Evolutionary conservation across 2,113 vertebrate species (phyloP).

Genomic region (Thinocorus orbignyianus): DNA sequence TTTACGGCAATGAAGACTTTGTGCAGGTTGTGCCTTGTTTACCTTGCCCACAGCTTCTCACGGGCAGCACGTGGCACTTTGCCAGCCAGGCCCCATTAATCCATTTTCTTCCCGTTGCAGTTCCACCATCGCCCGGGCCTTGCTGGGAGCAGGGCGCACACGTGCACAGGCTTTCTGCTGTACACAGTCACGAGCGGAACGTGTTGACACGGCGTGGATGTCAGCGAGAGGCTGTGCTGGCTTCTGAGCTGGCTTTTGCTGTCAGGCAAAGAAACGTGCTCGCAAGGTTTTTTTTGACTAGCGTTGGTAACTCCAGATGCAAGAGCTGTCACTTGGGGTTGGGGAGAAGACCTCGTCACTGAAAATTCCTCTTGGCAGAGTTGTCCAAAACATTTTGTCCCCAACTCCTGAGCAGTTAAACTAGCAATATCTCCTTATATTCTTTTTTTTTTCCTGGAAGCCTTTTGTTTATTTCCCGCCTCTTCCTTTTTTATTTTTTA

Average conservation of each 20-base stretch:
- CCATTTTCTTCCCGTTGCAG: neutral
- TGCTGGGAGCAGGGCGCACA: accelerated
- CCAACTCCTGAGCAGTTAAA: neutral
- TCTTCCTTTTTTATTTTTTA: neutral
- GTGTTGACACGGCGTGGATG: neutral
- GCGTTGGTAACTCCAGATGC: neutral
- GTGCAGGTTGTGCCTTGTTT: neutral
- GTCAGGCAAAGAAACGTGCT: neutral
- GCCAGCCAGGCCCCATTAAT: neutral
- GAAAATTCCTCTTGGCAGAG: neutral
- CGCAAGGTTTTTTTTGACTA: neutral
- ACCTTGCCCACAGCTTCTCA: neutral
- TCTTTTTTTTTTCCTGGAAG: neutral
- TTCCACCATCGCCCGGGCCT: neutral
- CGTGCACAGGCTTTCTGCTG: neutral
- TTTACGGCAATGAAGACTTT: neutral
- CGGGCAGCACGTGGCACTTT: neutral
- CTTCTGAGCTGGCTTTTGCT: neutral
- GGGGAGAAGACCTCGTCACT: neutral
- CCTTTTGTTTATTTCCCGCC: neutral
- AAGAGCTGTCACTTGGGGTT: neutral
- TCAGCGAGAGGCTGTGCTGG: neutral
- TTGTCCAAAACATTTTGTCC: neutral
- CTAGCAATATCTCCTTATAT: neutral
- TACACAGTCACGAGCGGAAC: neutral